Percentiles rank a stretch among this genome's conserved stretches.
phyloP scores from a whole-genome alignment of 2,888 invertebrate species.

The Andricus quercusramuli region DNA sequence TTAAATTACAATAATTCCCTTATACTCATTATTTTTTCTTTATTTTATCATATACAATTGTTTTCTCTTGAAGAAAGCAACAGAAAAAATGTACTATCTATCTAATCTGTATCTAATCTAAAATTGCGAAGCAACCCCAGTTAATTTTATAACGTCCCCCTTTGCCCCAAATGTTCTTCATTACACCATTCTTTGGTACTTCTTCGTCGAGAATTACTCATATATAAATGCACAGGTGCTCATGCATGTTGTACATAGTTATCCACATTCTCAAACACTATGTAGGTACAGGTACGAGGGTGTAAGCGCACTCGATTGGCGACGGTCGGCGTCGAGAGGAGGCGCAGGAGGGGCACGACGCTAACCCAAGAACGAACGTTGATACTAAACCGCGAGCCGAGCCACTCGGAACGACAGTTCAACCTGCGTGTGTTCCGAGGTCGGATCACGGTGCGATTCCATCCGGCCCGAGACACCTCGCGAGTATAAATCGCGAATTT shows the following conservation, averaged over 20 bases:
- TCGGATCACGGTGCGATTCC: conserved; percentile 61
- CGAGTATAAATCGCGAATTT: not conserved
- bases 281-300: conserved; percentile 62
- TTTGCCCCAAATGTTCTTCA: not conserved
- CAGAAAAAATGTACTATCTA: no score
- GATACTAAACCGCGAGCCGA: conserved; percentile 72
- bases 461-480: conserved; percentile 43
- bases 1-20: no score
- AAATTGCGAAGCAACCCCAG: no score
- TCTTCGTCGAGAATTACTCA: not conserved
- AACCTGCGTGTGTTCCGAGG: conserved; percentile 71
- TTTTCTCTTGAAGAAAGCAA: no score
- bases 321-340: conserved; percentile 64
- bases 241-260: conserved; percentile 1
- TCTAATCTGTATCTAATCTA: no score
- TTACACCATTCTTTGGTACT: not conserved
- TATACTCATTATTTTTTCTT: no score
- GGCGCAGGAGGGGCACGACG: conserved; percentile 70
- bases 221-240: not conserved
- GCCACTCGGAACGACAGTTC: conserved; percentile 72
- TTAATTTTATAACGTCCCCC: not conserved
- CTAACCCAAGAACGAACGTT: conserved; percentile 70
- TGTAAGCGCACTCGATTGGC: conserved; percentile 71
- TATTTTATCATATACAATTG: no score
- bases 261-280: not conserved